A percentile compares a stretch with the other conserved stretches of the same genome.
phyloP scores from a whole-genome alignment of 2,797 vertebrate species.

The Pseudochirops cupreus region DNA sequence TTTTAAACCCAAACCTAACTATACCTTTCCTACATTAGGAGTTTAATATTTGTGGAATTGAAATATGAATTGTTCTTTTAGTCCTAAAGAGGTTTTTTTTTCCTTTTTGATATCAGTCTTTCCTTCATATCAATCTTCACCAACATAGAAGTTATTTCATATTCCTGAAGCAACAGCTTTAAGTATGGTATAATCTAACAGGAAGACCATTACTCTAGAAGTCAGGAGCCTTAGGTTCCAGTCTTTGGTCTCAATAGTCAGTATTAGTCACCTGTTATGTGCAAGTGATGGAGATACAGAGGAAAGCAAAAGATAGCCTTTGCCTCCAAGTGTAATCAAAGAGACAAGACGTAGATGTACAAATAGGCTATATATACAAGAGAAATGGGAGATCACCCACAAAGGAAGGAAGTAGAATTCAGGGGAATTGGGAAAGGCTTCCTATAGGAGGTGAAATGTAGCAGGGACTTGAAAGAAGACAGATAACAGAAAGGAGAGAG shows the following conservation, averaged over 20 bases:
- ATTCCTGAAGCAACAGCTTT: neutral
- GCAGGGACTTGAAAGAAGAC: neutral
- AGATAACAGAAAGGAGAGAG: neutral
- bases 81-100: neutral
- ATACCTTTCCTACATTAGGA: neutral
- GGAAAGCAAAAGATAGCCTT: neutral
- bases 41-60: neutral
- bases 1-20: neutral
- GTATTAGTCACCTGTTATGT: neutral
- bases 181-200: neutral
- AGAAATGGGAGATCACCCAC: neutral
- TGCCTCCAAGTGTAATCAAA: neutral
- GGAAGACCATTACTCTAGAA: neutral
- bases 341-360: neutral
- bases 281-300: neutral
- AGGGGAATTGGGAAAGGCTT: neutral
- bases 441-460: neutral
- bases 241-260: neutral
- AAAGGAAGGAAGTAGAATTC: neutral
- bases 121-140: neutral
- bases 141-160: neutral
- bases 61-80: neutral
- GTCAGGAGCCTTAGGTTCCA: neutral
- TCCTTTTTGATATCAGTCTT: neutral
- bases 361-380: neutral